Evolutionary conservation across 2,113 vertebrate species (phyloP).

Genomic region (Halcyon malimbica): DNA sequence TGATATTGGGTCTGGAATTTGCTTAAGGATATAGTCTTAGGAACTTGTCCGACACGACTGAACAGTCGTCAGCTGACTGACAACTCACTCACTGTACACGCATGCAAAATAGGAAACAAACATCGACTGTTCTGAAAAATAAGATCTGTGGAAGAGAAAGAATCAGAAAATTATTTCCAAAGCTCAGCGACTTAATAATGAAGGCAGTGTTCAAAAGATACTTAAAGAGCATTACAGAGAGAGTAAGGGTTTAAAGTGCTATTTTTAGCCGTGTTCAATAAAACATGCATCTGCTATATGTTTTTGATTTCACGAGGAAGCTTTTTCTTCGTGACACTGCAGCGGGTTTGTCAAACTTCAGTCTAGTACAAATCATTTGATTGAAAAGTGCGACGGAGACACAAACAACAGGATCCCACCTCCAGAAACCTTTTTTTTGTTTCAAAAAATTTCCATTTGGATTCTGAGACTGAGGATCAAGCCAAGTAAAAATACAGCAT

Average conservation of each 20-base stretch:
- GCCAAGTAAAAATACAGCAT: slow-evolving; percentile 24
- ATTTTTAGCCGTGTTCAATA: slow-evolving; percentile 69
- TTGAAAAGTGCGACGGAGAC: slow-evolving; percentile 20
- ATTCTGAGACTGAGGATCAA: slow-evolving; percentile 36
- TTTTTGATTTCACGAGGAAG: slow-evolving; percentile 64
- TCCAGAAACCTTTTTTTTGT: slow-evolving; percentile 27
- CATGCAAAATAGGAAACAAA: slow-evolving; percentile 41
- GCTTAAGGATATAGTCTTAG: neutral
- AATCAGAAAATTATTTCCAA: slow-evolving; percentile 61
- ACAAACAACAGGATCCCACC: slow-evolving; percentile 38
- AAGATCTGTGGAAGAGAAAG: slow-evolving; percentile 13
- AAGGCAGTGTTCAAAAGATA: slow-evolving; percentile 67
- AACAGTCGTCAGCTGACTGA: slow-evolving; percentile 32
- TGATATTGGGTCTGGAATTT: neutral
- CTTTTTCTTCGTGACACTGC: slow-evolving; percentile 13
- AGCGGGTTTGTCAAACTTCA: slow-evolving; percentile 56
- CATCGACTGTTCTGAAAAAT: slow-evolving; percentile 36
- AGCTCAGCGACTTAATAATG: slow-evolving; percentile 66
- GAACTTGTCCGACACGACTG: neutral
- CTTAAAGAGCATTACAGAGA: slow-evolving; percentile 69
- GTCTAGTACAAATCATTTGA: slow-evolving; percentile 31
- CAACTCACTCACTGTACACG: neutral
- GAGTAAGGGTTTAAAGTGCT: slow-evolving; percentile 61
- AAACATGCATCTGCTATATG: slow-evolving; percentile 72
- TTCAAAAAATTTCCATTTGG: slow-evolving; percentile 44